Evolutionary conservation across 2,797 vertebrate genomes (phyloP).

Genomic region (Pelochelys cantorii): DNA sequence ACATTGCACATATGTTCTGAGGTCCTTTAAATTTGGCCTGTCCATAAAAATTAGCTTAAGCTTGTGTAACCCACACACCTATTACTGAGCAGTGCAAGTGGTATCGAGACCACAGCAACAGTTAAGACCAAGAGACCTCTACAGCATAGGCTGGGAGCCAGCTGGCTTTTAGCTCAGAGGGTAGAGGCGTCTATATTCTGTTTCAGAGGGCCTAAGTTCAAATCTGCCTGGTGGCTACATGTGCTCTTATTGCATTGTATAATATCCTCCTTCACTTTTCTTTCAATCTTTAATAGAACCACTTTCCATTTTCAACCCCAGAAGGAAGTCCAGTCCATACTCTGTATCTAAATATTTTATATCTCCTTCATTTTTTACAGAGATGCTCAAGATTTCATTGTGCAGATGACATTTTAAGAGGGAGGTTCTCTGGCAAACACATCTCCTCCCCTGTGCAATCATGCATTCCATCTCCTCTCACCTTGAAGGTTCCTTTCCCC

Average conservation of each 20-base stretch:
- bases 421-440: background rate
- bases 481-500: background rate
- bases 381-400: background rate
- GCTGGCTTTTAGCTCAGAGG: too few relatives aligned
- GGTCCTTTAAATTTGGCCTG: constrained; percentile 9
- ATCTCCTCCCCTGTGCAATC: background rate
- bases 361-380: background rate
- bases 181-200: too few relatives aligned
- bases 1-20: constrained; percentile 40
- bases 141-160: too few relatives aligned
- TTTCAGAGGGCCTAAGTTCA: too few relatives aligned
- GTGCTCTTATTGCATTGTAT: background rate
- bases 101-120: too few relatives aligned
- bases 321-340: background rate
- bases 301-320: background rate
- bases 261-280: constrained; percentile 1
- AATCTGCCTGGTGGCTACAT: too few relatives aligned
- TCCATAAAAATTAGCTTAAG: background rate
- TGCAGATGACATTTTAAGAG: background rate
- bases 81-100: too few relatives aligned
- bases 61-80: background rate
- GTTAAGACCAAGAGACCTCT: too few relatives aligned
- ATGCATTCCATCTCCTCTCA: background rate
- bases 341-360: background rate
- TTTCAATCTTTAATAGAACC: background rate